phyloP scores from a whole-genome alignment of 2,888 invertebrate genomes.

The Corythucha ciliata region DNA sequence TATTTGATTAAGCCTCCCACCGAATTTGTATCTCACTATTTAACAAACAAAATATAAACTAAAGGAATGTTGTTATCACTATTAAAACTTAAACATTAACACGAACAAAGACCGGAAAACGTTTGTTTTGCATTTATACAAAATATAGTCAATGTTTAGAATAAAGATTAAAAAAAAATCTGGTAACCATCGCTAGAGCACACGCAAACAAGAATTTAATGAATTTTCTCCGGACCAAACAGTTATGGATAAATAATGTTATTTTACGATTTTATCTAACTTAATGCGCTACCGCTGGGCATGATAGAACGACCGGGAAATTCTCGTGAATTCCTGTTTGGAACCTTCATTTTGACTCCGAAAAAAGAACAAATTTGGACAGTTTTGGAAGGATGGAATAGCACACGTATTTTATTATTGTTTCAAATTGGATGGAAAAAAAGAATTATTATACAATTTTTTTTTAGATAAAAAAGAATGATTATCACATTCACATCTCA shows the following conservation, averaged over 20 bases:
- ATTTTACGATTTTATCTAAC: too few species aligned
- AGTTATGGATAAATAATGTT: too few species aligned
- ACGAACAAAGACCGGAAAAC: not conserved
- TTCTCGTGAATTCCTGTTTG: slow-evolving; percentile 3
- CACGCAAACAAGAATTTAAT: too few species aligned
- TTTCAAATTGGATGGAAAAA: slow-evolving; percentile 24
- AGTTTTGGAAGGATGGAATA: slow-evolving; percentile 17
- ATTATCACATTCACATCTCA: slow-evolving; percentile 20
- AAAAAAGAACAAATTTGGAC: slow-evolving; percentile 20
- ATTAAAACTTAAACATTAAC: not conserved
- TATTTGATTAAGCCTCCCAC: too few species aligned
- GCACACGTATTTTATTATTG: slow-evolving; percentile 18
- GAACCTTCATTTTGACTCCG: not conserved
- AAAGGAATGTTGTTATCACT: not conserved
- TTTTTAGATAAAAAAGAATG: too few species aligned
- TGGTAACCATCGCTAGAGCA: too few species aligned
- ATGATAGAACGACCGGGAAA: slow-evolving; percentile 9
- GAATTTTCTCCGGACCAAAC: too few species aligned
- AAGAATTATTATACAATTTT: slow-evolving; percentile 8
- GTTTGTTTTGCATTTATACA: too few species aligned
- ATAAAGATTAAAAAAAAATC: too few species aligned
- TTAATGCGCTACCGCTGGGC: too few species aligned
- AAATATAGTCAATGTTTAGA: too few species aligned
- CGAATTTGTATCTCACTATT: too few species aligned
- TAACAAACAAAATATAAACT: not conserved